Evolutionary conservation across 2,797 vertebrate species (phyloP).

Genomic region (Sebastes nivosus): DNA sequence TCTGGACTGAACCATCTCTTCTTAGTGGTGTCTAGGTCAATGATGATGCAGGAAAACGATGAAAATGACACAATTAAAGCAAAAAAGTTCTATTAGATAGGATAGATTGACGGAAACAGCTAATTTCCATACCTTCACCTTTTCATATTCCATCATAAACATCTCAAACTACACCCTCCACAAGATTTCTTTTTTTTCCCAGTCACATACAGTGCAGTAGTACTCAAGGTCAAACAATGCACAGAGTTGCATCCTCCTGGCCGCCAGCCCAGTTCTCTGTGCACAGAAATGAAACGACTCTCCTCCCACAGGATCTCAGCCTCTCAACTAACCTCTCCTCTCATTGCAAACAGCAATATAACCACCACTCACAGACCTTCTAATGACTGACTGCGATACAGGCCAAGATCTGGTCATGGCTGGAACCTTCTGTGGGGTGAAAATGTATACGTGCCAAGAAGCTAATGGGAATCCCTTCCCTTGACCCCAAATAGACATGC

Average conservation of each 20-base stretch:
- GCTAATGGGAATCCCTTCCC: conserved; percentile 20
- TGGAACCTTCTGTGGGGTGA: conserved; percentile 7
- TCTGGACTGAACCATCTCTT: conserved; percentile 16
- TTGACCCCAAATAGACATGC: conserved; percentile 28
- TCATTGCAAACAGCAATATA: conserved; percentile 41
- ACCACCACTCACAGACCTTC: conserved; percentile 26
- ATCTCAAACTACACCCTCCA: neutral
- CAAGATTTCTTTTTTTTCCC: neutral
- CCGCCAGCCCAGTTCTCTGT: conserved; percentile 36
- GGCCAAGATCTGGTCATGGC: conserved; percentile 27
- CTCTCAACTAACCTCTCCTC: conserved; percentile 33
- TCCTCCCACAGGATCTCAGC: conserved; percentile 41
- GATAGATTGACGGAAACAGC: neutral
- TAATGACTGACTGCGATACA: conserved; percentile 32
- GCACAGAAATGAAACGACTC: conserved; percentile 38
- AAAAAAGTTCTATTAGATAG: neutral
- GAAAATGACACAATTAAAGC: neutral
- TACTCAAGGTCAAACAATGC: conserved; percentile 54
- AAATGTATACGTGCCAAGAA: conserved; percentile 15
- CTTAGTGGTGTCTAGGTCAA: conserved; percentile 19
- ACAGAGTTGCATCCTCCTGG: conserved; percentile 42
- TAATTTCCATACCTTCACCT: neutral
- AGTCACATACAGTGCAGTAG: conserved; percentile 9
- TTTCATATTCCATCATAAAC: neutral
- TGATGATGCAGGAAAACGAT: conserved; percentile 4